These are phyloP conservation scores for Diarsia rubi DNA, from an alignment of 2,888 invertebrate genomes.

Conservation along the genomic window DNA sequence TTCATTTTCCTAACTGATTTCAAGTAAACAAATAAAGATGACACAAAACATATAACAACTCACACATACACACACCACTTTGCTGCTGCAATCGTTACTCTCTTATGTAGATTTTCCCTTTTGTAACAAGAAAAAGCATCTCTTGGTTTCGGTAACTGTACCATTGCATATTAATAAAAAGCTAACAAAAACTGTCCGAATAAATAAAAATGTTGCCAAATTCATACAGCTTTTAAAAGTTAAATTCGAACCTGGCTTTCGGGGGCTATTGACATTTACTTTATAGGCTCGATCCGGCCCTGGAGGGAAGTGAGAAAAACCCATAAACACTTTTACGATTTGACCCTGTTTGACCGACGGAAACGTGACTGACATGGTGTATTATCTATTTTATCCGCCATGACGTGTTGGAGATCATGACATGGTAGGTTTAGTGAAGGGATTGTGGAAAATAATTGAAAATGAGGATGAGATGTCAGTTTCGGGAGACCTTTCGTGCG, in stretches of 20 bases:
- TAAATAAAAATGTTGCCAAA: conserved; percentile 22
- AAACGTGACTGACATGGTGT: conserved; percentile 66
- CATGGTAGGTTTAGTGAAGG: conserved; percentile 2
- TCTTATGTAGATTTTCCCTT: not conserved
- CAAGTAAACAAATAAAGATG: too few relatives aligned
- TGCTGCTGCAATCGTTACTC: not conserved
- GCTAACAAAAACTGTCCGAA: not conserved
- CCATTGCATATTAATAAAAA: not conserved
- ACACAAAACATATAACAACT: too few relatives aligned
- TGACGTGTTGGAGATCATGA: conserved; percentile 32
- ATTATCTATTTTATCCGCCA: conserved; percentile 33
- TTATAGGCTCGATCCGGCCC: conserved; percentile 68
- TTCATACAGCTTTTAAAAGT: conserved; percentile 39
- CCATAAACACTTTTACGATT: conserved; percentile 76
- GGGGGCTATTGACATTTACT: conserved; percentile 75
- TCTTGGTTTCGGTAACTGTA: not conserved
- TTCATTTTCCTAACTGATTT: not conserved
- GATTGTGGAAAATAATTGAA: conserved; percentile 25
- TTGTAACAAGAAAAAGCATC: not conserved
- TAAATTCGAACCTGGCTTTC: conserved; percentile 67
- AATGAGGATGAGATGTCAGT: conserved; percentile 21
- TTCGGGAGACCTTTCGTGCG: not conserved
- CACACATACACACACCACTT: too few relatives aligned
- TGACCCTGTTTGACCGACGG: conserved; percentile 68
- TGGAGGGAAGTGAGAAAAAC: conserved; percentile 70